Percentiles rank a stretch among this genome's conserved stretches.
Conservation (phyloP, 2,113 vertebrate genomes). For the Lepus timidus region DNA sequence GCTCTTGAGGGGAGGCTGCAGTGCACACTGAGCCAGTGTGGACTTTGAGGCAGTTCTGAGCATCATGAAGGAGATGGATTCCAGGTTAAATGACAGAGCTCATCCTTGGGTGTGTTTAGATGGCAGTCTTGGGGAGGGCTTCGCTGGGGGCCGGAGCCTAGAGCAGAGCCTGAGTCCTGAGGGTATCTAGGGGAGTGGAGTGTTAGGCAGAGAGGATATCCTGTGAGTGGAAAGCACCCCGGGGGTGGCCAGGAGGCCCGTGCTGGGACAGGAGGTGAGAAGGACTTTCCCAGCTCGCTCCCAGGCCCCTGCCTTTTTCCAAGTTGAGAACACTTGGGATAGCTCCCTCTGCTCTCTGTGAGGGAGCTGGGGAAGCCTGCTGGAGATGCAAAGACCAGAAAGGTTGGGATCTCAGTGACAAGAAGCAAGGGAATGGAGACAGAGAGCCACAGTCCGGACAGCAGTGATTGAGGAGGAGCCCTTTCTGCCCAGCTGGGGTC, state of each 20-base stretch:
- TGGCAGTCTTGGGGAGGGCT: background rate
- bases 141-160: background rate
- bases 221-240: background rate
- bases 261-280: background rate
- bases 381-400: background rate
- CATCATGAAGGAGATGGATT: background rate
- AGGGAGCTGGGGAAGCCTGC: background rate
- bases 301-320: background rate
- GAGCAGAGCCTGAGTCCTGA: background rate
- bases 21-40: background rate
- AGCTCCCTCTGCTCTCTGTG: background rate
- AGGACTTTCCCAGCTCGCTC: background rate
- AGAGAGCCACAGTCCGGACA: background rate
- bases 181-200: background rate
- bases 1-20: background rate
- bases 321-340: background rate
- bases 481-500: background rate
- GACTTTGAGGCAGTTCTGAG: background rate
- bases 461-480: background rate
- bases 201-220: background rate
- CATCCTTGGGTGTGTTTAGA: background rate
- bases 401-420: background rate
- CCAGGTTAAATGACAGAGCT: background rate
- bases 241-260: background rate
- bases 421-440: background rate